Evolutionary conservation across 2,888 invertebrate species (phyloP), one percentile per base, ranked within the genome.

Genomic region (Incurvaria masculella): DNA sequence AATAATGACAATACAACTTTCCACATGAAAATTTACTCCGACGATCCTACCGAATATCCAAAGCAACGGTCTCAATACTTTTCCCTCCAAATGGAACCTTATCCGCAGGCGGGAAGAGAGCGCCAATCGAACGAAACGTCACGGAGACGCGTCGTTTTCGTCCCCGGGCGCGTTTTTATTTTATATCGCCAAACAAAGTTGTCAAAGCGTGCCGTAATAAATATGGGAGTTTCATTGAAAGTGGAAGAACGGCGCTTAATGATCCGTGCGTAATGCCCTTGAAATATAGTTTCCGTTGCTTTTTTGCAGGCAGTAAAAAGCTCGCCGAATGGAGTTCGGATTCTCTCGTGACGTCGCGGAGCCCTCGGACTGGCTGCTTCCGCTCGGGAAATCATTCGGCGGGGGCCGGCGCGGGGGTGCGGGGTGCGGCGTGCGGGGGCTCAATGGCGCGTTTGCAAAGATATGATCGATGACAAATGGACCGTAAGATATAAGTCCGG

Each of bases 231-330:
- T 65, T 64, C 66, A 67, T 61, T 64, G 58, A 62, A 56, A 54
- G 56, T 61, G 61, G 63, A 61, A 65, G 66, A 63, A 64, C 64
- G 62, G 56, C 57, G 66, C 60, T 71, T 71, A 76, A 76, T 75
- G 76, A 73, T 63, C 70, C 70, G 73, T 72, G 68, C 69, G 66
- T 69, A 72, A 73, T 68, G 68, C 55, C 60, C 62, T 61, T 62
- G 67, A 65, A 64, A 65, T 67, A 69, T 67, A 64, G 66, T 75
- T 74, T 75, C 76, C 76, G 74, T 64, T 59, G 59, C 66, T 63
- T 71, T 69, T 72, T 69, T 67, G 67, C 61, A n/a, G 41, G 39
- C 44, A 47, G 66, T 70, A 72, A 74, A 73, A 72, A 75, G 69
- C 58, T 63, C 57, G 59, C 33, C 14, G n/a, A n/a, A n/a, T n/a